Evolutionary conservation across 2,888 invertebrate genomes (phyloP).

Genomic region (Eristalinus aeneus): DNA sequence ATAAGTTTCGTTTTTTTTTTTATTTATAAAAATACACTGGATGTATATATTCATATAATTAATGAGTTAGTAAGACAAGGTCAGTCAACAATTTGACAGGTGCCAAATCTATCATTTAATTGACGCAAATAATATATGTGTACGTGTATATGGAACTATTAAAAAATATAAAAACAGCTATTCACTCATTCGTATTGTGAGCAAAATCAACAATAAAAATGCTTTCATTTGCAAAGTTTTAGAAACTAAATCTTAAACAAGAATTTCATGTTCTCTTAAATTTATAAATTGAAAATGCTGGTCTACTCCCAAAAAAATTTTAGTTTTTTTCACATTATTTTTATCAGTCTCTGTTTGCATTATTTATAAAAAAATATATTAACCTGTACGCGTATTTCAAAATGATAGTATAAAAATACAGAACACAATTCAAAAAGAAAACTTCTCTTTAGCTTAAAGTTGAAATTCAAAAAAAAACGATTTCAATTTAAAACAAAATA

Average conservation of each 20-base stretch:
- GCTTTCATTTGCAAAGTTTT: neutral
- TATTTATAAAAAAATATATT: neutral
- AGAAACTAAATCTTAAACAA: neutral
- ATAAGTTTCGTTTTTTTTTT: conserved; percentile 49
- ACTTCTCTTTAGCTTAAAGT: conserved; percentile 9
- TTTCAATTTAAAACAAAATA: conserved; percentile 55
- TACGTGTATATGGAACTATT: neutral
- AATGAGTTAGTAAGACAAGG: conserved; percentile 23
- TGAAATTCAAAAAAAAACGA: conserved; percentile 25
- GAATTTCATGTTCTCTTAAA: neutral
- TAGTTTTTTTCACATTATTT: neutral
- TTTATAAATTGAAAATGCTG: neutral
- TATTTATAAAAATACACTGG: conserved; percentile 20
- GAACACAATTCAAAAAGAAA: conserved; percentile 4
- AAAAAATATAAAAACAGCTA: neutral
- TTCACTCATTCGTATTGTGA: neutral
- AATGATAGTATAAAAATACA: neutral
- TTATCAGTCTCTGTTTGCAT: neutral
- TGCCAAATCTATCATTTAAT: neutral
- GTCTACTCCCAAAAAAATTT: conserved; percentile 13
- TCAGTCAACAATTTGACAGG: conserved; percentile 10
- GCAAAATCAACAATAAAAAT: neutral
- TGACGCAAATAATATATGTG: neutral
- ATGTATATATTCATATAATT: neutral
- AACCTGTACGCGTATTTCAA: neutral